phyloP scores from a whole-genome alignment of 1,140 invertebrate genomes.

The Augochlora pura region DNA sequence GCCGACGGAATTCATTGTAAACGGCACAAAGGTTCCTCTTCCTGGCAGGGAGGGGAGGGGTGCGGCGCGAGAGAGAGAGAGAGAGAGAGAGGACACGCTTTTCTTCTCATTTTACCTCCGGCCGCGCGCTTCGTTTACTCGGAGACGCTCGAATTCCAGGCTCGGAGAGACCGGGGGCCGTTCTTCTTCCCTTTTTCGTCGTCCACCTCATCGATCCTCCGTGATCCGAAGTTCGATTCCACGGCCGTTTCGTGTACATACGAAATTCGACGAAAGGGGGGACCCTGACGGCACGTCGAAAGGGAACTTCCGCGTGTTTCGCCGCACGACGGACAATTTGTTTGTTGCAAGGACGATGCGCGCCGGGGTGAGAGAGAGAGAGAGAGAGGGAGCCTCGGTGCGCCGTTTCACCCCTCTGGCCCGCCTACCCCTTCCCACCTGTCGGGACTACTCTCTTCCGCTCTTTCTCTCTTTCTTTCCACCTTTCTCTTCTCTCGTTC shows the following conservation, averaged over 20 bases:
- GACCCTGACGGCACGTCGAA: conserved; percentile 31
- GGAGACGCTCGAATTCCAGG: conserved; percentile 37
- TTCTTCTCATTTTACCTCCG: conserved; percentile 1
- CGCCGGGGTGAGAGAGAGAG: too few species aligned
- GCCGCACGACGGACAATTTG: conserved; percentile 60
- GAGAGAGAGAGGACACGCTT: too few species aligned
- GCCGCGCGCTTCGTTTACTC: conserved; percentile 10
- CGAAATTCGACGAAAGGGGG: conserved; percentile 47
- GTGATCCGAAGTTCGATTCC: conserved; percentile 42
- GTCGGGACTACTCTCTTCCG: conserved; percentile 5
- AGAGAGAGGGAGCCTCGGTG: conserved; percentile 16
- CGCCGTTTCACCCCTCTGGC: conserved; percentile 46
- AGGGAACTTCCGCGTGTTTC: conserved; percentile 56
- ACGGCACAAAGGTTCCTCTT: neutral
- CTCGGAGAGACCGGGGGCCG: conserved; percentile 9
- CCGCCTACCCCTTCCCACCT: conserved; percentile 37
- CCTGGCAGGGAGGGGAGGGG: neutral
- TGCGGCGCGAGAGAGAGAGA: too few species aligned
- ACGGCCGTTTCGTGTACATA: conserved; percentile 36
- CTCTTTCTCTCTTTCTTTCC: too few species aligned
- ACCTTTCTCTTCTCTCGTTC: too few species aligned
- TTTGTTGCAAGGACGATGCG: conserved; percentile 53
- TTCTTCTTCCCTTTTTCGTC: conserved; percentile 42
- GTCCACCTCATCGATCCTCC: conserved; percentile 40
- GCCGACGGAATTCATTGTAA: neutral